phyloP scores from a whole-genome alignment of 2,797 vertebrate genomes.

The Neopelma chrysocephalum region DNA sequence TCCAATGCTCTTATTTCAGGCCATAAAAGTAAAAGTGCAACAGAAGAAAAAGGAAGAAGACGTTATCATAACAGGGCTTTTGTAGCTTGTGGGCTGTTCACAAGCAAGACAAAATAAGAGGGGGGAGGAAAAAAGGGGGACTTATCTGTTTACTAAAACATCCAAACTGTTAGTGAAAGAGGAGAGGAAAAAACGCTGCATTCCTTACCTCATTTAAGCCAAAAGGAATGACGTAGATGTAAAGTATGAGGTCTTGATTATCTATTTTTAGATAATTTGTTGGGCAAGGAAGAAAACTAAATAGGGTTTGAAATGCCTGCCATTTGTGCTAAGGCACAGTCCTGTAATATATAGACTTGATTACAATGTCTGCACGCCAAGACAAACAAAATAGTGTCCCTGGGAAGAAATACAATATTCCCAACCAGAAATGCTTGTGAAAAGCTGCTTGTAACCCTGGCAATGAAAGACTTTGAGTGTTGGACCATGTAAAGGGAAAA shows the following conservation, averaged over 20 bases:
- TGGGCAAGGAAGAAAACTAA: slow-evolving; percentile 66
- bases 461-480: slow-evolving; percentile 66
- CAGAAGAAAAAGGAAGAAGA: neutral
- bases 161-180: neutral
- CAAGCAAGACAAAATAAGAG: neutral
- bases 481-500: slow-evolving; percentile 41
- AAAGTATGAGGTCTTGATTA: slow-evolving; percentile 53
- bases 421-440: slow-evolving; percentile 68
- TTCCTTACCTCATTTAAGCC: slow-evolving; percentile 2
- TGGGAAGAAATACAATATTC: slow-evolving; percentile 75
- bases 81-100: neutral
- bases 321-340: slow-evolving; percentile 29
- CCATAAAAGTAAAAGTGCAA: neutral
- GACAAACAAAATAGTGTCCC: slow-evolving; percentile 70
- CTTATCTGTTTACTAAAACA: neutral
- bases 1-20: neutral
- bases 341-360: slow-evolving; percentile 66
- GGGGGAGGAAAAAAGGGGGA: neutral
- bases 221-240: slow-evolving; percentile 44
- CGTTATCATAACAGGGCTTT: slow-evolving; percentile 1
- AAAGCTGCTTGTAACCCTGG: slow-evolving; percentile 74
- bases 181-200: neutral
- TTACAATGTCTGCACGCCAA: slow-evolving; percentile 64
- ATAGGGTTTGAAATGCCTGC: slow-evolving; percentile 63
- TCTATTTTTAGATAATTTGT: slow-evolving; percentile 72